Conservation (phyloP, 2,888 invertebrate species). For the Candidula unifasciata region DNA sequence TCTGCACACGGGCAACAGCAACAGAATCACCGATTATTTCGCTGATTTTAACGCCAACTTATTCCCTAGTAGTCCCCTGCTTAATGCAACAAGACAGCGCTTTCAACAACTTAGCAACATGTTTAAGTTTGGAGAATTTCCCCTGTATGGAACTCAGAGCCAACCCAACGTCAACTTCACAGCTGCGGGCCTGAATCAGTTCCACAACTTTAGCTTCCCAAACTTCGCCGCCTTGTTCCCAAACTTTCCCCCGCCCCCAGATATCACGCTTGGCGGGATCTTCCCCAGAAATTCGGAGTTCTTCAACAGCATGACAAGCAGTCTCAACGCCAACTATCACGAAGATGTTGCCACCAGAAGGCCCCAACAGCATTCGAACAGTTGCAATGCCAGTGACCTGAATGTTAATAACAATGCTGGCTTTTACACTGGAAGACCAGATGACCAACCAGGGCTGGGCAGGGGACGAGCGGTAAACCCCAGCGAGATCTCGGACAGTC, state of each 20-base stretch:
- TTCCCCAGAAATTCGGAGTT: conserved; percentile 33
- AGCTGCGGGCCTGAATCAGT: background rate
- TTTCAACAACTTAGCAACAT: conserved; percentile 30
- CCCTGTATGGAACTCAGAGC: conserved; percentile 21
- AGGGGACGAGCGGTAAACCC: background rate
- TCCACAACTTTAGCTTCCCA: conserved; percentile 43
- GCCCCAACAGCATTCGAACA: background rate
- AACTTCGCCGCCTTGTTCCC: conserved; percentile 33
- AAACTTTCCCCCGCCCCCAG: conserved; percentile 38
- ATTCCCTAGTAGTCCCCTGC: conserved; percentile 34
- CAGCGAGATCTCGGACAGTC: background rate
- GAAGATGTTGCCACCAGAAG: background rate
- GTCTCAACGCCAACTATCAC: conserved; percentile 40
- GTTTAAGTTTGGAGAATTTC: conserved; percentile 26
- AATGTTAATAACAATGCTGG: background rate
- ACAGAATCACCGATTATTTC: conserved; percentile 5
- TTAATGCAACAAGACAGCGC: conserved; percentile 33
- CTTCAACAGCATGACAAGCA: conserved; percentile 43
- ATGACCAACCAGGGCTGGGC: background rate
- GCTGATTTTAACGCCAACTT: conserved; percentile 41
- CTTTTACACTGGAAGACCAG: no score
- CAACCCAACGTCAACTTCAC: conserved; percentile 39
- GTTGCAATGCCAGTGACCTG: background rate
- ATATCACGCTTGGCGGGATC: conserved; percentile 14
- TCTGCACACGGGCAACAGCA: background rate